Evolutionary conservation across 2,888 invertebrate genomes (phyloP), one percentile per base, ranked within the genome.

Genomic region (Lingula anatina): DNA sequence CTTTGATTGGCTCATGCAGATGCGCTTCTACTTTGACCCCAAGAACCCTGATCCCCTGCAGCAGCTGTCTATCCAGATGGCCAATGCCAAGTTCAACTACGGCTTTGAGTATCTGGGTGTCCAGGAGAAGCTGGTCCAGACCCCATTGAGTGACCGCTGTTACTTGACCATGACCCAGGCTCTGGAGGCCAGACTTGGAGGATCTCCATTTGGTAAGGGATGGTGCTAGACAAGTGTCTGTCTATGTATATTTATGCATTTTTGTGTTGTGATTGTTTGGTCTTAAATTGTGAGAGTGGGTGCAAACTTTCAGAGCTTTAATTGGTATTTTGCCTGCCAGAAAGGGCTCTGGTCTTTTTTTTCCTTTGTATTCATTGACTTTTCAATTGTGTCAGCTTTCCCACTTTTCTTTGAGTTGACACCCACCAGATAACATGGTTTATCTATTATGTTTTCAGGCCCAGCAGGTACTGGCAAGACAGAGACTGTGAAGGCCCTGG

Each of bases 81-180:
- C 99, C 0, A 90, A 93, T 74, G 83, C 84, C 39, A 80, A 80
- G 67, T 99, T 99, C 82, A 87, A 90, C 68, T 99, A 99, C 75
- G 99, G 99, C 0, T 99, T 99, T 76, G 99, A 99, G 79, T 99
- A 99, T 78, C 82, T 99, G n/a, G 99, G 99, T 18, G 96, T 99
- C 0, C 97, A 97, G 79, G 96, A 96, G 74, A 86, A 94, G 51
- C 80, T 97, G 23, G 80, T 97, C 1, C 96, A 97, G 78, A 99
- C 99, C 0, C 99, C 99, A 1, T 81, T 99, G 25, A 99, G 99
- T 0, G 99, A 99, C 78, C 86, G 97, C 54, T 99, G 99, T 79
- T 99, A 99, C 76, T 82, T 99, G 61, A 99, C 99, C 7, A 99
- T 99, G 99, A 99, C 99, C 0, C 99, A 99, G 78, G 97, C 97